phyloP scores from a whole-genome alignment of 2,797 vertebrate genomes.

The Sylvia borin region DNA sequence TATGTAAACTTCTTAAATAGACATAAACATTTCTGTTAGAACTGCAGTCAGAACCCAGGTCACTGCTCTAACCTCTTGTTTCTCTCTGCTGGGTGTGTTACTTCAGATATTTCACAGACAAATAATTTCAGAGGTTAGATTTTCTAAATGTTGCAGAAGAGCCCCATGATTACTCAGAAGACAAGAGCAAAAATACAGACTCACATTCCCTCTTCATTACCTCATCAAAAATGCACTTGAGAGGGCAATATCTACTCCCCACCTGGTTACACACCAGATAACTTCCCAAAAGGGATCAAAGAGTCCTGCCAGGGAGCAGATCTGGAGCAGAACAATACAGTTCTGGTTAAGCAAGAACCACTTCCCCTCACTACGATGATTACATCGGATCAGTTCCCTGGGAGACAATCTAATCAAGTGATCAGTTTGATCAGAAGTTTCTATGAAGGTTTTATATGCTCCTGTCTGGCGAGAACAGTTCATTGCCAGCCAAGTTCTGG shows the following conservation, averaged over 20 bases:
- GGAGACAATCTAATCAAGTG: slow-evolving; percentile 8
- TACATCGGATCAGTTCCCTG: background rate
- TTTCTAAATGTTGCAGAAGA: background rate
- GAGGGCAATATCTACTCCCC: background rate
- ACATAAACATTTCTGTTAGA: background rate
- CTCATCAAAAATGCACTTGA: background rate
- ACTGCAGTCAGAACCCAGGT: background rate
- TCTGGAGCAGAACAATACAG: background rate
- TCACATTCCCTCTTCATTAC: background rate
- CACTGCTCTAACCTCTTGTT: background rate
- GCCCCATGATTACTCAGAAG: background rate
- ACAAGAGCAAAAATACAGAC: background rate
- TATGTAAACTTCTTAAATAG: background rate
- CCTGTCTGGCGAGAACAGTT: background rate
- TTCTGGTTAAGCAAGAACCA: background rate
- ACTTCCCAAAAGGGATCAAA: background rate
- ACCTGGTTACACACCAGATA: background rate
- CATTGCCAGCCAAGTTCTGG: background rate
- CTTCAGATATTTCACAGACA: background rate
- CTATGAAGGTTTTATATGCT: background rate
- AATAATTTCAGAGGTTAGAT: background rate
- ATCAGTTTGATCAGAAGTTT: slow-evolving; percentile 2
- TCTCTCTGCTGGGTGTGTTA: background rate
- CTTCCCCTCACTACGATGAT: background rate
- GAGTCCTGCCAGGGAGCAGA: background rate